A percentile compares a stretch with the other conserved stretches of the same genome.
Evolutionary conservation across 2,113 vertebrate species (phyloP).

Genomic region (Pyxicephalus adspersus): DNA sequence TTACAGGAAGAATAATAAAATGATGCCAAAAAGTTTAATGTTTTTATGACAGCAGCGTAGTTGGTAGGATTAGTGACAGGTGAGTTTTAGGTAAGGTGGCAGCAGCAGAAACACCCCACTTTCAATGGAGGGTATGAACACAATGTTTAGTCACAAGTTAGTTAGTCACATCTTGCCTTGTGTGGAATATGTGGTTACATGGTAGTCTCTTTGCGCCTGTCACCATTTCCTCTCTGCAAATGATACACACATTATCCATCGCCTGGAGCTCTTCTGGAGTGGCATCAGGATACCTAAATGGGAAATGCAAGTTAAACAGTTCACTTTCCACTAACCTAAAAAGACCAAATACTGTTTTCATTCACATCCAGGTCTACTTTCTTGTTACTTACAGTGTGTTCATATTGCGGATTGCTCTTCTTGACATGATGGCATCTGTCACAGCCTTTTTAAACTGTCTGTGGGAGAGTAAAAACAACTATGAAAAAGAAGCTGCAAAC

Average conservation of each 20-base stretch:
- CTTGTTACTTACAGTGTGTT: slow-evolving; percentile 89
- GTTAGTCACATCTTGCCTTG: slow-evolving; percentile 74
- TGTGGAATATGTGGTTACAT: slow-evolving; percentile 98
- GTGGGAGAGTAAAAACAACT: slow-evolving; percentile 15
- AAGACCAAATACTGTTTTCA: background rate
- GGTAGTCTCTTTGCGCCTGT: slow-evolving; percentile 93
- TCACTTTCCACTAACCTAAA: background rate
- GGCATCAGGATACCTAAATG: slow-evolving; percentile 89
- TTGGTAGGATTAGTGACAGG: too few species aligned
- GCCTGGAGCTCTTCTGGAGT: slow-evolving; percentile 91
- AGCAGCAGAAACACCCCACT: too few species aligned
- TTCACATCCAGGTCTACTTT: accelerated
- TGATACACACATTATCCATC: slow-evolving; percentile 94
- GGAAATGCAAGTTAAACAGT: background rate
- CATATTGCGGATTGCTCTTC: slow-evolving; percentile 96
- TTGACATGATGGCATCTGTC: slow-evolving; percentile 95
- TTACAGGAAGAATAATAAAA: too few species aligned
- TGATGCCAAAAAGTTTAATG: too few species aligned
- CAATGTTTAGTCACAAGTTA: too few species aligned
- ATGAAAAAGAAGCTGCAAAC: background rate
- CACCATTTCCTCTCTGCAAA: slow-evolving; percentile 96
- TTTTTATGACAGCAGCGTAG: too few species aligned
- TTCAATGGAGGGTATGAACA: too few species aligned
- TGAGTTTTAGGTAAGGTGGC: too few species aligned
- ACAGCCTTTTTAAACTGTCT: slow-evolving; percentile 98